Evolutionary conservation across 2,797 vertebrate genomes (phyloP), one percentile per base, ranked within the genome.

Genomic region (Falco peregrinus): DNA sequence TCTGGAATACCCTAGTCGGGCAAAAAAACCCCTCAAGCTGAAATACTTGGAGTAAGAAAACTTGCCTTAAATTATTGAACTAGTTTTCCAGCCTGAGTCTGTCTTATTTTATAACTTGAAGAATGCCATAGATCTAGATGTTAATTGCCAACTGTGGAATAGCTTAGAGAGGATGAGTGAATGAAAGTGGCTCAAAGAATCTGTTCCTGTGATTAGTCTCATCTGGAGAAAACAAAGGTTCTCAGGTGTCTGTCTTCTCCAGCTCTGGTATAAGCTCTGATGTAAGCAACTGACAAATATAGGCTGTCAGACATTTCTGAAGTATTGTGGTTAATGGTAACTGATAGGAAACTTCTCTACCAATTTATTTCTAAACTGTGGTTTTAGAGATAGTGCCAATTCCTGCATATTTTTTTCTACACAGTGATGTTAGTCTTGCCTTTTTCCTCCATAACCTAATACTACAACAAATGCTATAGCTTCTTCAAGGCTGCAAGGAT

Each of bases 291-390:
- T 75, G 82, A 29, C 54, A 82, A 61, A 73, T 25, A 74, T 33
- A 50, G 70, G 33, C 84, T 89, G 86, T 83, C 84, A 87, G 80
- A 56, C 48, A 45, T 9, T 21, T 47, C 6, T 57, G n/a, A 11
- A 9, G 29, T 47, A 3, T 16, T 90, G 94, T 95, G 95, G 95
- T 94, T 85, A 39, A 96, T 89, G 97, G 97, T 96, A 96, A 97
- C 96, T 96, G 91, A 95, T 94, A 18, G 95, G 96, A 97, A 97
- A 35, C 56, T 94, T 90, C 87, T 76, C 79, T 89, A 54, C 48
- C 56, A 29, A 61, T 89, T 84, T 47, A 51, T 75, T 91, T 77
- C 90, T 74, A 21, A 78, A 12, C 56, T 64, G 65, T 75, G 51
- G 14, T 48, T 69, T 50, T 47, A 84, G 53, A 76, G 31, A 11